Base-by-base conservation (phyloP, 2,888 invertebrate species). In the Blastobasis lacticolella region DNA sequence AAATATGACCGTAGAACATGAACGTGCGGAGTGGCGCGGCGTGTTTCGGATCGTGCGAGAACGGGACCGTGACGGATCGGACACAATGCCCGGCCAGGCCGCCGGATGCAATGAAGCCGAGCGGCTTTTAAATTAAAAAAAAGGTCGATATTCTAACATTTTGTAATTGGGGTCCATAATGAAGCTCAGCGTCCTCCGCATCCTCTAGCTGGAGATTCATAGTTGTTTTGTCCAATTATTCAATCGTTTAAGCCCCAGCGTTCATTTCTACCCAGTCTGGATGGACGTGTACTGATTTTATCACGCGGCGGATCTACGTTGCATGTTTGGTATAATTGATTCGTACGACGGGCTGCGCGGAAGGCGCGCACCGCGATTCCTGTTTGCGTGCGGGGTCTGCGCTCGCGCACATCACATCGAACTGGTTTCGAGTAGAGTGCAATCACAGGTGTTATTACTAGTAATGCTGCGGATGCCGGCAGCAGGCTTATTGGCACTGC, bases 41-140 rank as follows among this genome's bases (percentile, higher is more conserved):
- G 58, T 62, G 58, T 23, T 23, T 23, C 62, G 59, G 71, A 63
- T 74, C 75, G 77, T 77, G 74, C 74, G 72, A 61, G 74, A 75
- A 70, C 70, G 73, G 66, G 73, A 70, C 81, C 81, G 75, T 78
- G 75, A 75, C 80, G 61, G 76, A 83, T 80, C 73, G 72, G 67
- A 64, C 71, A 77, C 74, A 76, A 78, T 73, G 71, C 71, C 45
- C 7, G 23, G 23, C 23, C 23, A 3, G 23, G 23, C 23, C 23
- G 50, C 37, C 49, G 46, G 47, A 47, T 42, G 50, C 50, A 42
- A 37, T 43, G 38, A n/a, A 37, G 47, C 37, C 43, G 47, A 51
- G 46, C 23, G 10, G 10, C 46, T 50, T 48, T 51, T 38, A 49
- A 49, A 45, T 48, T 41, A 46, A 36, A 49, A 49, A 49, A 45